Evolutionary conservation across 2,888 invertebrate species (phyloP).

Genomic region (Fragum whitleyi): DNA sequence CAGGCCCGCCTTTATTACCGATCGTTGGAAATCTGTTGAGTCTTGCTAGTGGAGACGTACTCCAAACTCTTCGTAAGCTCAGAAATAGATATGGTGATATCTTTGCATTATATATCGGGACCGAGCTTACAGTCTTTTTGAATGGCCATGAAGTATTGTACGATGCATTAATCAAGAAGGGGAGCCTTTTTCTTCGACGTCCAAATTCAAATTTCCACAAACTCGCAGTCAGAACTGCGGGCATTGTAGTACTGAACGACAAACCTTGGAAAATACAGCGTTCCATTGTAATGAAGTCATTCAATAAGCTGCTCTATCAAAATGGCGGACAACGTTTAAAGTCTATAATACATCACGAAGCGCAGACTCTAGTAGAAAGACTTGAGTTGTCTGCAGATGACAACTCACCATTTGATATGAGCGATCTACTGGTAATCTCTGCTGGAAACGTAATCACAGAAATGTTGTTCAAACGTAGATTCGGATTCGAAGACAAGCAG

Average conservation of each 20-base stretch:
- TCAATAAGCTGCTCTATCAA: slow-evolving; percentile 39
- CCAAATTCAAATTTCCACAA: slow-evolving; percentile 19
- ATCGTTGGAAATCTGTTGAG: slow-evolving; percentile 50
- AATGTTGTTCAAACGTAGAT: slow-evolving; percentile 38
- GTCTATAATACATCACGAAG: slow-evolving; percentile 30
- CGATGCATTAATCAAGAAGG: slow-evolving; percentile 51
- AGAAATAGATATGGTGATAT: slow-evolving; percentile 52
- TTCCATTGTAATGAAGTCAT: slow-evolving; percentile 26
- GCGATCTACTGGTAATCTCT: background rate
- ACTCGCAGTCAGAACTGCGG: slow-evolving; percentile 11
- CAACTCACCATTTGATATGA: background rate
- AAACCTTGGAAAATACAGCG: slow-evolving; percentile 51
- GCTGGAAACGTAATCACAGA: slow-evolving; percentile 38
- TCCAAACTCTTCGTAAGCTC: slow-evolving; percentile 27
- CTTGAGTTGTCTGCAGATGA: background rate
- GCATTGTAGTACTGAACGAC: slow-evolving; percentile 34
- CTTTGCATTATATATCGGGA: slow-evolving; percentile 47
- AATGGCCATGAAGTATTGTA: slow-evolving; percentile 54
- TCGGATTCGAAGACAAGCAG: slow-evolving; percentile 33
- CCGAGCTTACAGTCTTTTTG: slow-evolving; percentile 42
- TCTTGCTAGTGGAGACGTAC: slow-evolving; percentile 33
- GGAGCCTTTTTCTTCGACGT: slow-evolving; percentile 35
- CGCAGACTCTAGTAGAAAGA: background rate
- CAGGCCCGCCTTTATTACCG: slow-evolving; percentile 53
- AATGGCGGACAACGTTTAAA: slow-evolving; percentile 38